Evolutionary conservation across 2,113 vertebrate species (phyloP).

Genomic region (Panthera uncia): DNA sequence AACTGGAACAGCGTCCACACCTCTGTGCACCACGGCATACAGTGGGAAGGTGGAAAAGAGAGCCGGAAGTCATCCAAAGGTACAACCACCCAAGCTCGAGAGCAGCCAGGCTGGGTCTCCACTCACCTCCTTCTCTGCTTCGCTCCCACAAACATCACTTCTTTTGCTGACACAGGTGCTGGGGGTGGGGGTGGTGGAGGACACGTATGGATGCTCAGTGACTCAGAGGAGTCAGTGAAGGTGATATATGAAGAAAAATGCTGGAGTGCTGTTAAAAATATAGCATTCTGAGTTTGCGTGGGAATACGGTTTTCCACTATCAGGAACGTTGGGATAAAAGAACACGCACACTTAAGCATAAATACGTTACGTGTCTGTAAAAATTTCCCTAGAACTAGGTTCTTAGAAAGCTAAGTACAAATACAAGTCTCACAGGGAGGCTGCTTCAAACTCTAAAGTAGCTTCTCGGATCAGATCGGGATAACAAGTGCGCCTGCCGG

Average conservation of each 20-base stretch:
- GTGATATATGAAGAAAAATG: conserved; percentile 54
- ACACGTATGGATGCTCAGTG: neutral
- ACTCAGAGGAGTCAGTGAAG: conserved; percentile 61
- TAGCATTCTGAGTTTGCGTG: conserved; percentile 52
- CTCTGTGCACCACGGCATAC: neutral
- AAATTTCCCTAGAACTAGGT: conserved; percentile 51
- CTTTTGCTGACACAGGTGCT: conserved; percentile 50
- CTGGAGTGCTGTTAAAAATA: conserved; percentile 64
- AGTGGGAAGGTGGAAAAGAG: neutral
- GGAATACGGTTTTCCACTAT: conserved; percentile 12
- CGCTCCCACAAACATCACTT: conserved; percentile 48
- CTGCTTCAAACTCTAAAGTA: conserved; percentile 8
- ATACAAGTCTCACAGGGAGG: conserved; percentile 19
- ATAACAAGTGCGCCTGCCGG: neutral
- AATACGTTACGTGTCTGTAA: conserved; percentile 32
- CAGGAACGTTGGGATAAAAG: conserved; percentile 49
- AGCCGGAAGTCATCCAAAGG: neutral
- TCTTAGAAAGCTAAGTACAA: conserved; percentile 57
- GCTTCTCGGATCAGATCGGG: neutral
- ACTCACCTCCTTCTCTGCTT: conserved; percentile 65
- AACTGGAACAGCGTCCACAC: neutral
- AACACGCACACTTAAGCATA: conserved; percentile 50
- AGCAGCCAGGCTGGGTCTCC: conserved; percentile 18
- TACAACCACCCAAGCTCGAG: neutral
- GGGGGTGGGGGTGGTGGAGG: conserved; percentile 22